Base-by-base conservation (phyloP, 2,113 vertebrate genomes). In the Nestor notabilis region DNA sequence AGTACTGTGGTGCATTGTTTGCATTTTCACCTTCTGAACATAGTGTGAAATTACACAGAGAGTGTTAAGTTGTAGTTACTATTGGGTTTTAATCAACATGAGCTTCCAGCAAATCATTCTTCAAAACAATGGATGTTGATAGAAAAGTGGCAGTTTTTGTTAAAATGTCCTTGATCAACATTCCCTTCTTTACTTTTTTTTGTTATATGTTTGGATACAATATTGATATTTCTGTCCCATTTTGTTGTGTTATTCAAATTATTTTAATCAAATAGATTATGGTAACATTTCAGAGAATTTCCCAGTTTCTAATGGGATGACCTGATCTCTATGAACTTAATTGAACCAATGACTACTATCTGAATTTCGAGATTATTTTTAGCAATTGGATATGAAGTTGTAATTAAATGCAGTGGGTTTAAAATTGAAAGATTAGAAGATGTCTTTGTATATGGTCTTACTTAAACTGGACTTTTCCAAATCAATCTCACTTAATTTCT, bases 61-160 rank as follows among this genome's bases (percentile, higher is more conserved):
- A 55, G 9, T 69, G n/a, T 89, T 87, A 80, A 60, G 35, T 21
- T 94, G 16, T 87, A 60, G 61, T 33, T 93, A 43, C 23, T 94
- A 64, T 87, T 93, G 43, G n/a, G 35, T 94, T 97, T 94, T 96
- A 50, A 78, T 97, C 92, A 88, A 58, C 49, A 39, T 6, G 1
- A 50, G 61, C 29, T n/a, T 66, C 89, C 61, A 60, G 47, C 56
- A 96, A 77, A 84, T 72, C 78, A 47, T 93, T 91, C 70, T 93
- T 64, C 43, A 58, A 49, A 93, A 89, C 43, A 93, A 64, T 79
- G 44, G 19, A 43, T 89, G 31, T 79, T 84, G 60, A 72, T 27
- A 87, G 44, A 70, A 68, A 66, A 74, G n/a, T 24, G 13, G 12
- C 9, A 7, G 3, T 2, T 79, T 61, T 74, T 90, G 63, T 85